These are phyloP conservation scores for Octomys mimax DNA, from an alignment of 2,797 vertebrate genomes.

Conservation along the genomic window DNA sequence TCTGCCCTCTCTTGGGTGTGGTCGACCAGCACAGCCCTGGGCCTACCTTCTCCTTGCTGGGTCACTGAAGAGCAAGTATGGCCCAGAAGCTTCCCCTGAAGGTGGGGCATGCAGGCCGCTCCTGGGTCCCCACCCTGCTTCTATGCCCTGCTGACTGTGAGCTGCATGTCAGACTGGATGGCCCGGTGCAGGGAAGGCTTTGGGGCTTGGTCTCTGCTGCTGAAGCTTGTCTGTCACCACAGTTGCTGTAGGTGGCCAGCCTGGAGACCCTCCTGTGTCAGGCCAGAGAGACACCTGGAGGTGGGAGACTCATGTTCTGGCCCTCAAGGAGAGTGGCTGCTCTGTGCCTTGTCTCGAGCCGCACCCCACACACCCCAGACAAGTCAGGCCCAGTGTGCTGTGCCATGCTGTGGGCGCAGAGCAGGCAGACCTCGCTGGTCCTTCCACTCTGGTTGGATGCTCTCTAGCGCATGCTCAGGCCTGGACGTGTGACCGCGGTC, in stretches of 20 bases:
- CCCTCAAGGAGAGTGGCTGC: background rate
- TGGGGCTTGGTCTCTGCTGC: conserved; percentile 7
- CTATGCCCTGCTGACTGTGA: background rate
- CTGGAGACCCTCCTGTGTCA: background rate
- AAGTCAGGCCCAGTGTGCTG: background rate
- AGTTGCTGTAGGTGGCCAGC: background rate
- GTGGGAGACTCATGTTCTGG: background rate
- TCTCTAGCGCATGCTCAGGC: background rate
- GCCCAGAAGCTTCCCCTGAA: background rate
- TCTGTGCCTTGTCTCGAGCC: background rate
- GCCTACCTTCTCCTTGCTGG: background rate
- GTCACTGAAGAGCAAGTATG: background rate
- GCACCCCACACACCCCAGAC: background rate
- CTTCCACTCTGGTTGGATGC: background rate
- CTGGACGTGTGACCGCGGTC: background rate
- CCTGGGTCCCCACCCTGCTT: background rate
- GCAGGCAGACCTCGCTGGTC: background rate
- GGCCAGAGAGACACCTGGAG: background rate
- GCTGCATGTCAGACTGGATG: background rate
- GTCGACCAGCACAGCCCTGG: background rate
- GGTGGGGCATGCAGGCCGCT: background rate
- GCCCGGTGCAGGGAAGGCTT: background rate
- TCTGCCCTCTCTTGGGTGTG: background rate
- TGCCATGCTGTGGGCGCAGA: background rate
- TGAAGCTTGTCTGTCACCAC: background rate